Conservation (phyloP, 2,888 invertebrate species). For the Camponotus fellah region DNA sequence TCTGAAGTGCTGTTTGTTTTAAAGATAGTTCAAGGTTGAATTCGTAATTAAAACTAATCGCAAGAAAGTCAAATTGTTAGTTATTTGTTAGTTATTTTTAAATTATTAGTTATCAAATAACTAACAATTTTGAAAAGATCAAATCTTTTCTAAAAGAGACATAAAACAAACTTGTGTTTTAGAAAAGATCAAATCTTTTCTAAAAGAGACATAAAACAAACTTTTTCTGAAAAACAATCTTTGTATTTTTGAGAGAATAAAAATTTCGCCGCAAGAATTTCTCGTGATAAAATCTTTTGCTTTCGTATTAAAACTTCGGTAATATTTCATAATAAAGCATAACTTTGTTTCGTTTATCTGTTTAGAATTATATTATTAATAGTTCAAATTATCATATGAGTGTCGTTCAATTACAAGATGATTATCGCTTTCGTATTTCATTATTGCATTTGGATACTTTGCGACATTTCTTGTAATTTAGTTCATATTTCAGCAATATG, state of each 20-base stretch:
- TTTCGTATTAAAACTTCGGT: background rate
- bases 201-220: background rate
- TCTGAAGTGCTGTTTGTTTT: background rate
- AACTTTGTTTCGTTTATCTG: background rate
- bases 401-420: background rate
- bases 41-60: background rate
- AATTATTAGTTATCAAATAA: too few species aligned
- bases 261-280: background rate
- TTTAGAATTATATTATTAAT: background rate
- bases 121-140: too few species aligned
- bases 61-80: background rate
- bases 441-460: background rate
- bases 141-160: too few species aligned
- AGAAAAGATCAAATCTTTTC: too few species aligned
- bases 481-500: slow-evolving; percentile 27
- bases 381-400: background rate
- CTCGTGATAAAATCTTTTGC: background rate
- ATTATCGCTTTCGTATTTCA: slow-evolving; percentile 3
- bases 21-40: background rate
- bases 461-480: slow-evolving; percentile 34
- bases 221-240: background rate
- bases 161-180: too few species aligned
- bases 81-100: too few species aligned
- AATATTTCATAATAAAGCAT: background rate
- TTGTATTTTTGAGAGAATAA: background rate